Percentiles rank a stretch among this genome's conserved stretches.
Evolutionary conservation across 2,888 invertebrate genomes (phyloP).

Genomic region (Drosophila yooni): DNA sequence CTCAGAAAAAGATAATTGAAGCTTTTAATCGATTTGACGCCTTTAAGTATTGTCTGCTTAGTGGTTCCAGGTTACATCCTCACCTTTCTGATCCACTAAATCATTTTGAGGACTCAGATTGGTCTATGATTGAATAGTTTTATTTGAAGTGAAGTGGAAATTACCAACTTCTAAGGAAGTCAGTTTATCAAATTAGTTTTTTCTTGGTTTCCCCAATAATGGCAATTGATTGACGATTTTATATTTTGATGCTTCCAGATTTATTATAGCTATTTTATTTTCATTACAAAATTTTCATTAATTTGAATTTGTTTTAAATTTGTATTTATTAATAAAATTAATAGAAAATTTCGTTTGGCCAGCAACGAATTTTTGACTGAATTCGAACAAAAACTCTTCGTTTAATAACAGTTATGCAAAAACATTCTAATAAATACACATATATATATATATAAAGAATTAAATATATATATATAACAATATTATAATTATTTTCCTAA

Average conservation of each 20-base stretch:
- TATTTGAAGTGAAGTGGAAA: background rate
- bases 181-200: background rate
- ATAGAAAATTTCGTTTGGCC: no score
- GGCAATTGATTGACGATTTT: background rate
- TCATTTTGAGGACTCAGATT: background rate
- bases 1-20: no score
- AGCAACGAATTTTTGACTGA: background rate
- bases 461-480: background rate
- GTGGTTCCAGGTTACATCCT: background rate
- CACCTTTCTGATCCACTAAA: background rate
- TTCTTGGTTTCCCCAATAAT: background rate
- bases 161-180: background rate
- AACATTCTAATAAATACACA: background rate
- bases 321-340: no score
- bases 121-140: background rate
- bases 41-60: no score
- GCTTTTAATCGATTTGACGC: no score
- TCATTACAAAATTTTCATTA: background rate
- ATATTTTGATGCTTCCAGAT: background rate
- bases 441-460: background rate
- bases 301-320: background rate
- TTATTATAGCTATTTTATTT: background rate
- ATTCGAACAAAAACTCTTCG: background rate
- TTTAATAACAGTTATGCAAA: background rate
- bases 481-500: accelerated